Conservation (phyloP, 2,797 vertebrate genomes). For the Macropodus opercularis region DNA sequence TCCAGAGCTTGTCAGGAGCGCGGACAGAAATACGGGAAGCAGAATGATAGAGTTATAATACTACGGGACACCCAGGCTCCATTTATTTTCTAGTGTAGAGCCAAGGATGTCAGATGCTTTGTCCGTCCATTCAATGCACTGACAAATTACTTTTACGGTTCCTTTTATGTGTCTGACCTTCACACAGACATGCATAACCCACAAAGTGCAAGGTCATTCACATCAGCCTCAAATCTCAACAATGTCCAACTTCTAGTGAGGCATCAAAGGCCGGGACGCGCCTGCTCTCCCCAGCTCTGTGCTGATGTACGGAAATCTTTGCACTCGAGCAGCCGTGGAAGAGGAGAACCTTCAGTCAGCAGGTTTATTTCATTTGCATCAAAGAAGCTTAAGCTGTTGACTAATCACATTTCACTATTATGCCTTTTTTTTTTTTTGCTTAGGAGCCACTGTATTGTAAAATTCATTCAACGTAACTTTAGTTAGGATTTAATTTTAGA, state of each 20-base stretch:
- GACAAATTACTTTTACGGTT: constrained; percentile 51
- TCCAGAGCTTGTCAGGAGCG: constrained; percentile 30
- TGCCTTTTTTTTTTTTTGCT: constrained; percentile 26
- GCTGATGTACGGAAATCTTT: constrained; percentile 50
- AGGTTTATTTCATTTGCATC: constrained; percentile 58
- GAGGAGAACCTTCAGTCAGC: constrained; percentile 51
- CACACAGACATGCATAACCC: constrained; percentile 19
- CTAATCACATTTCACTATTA: constrained; percentile 42
- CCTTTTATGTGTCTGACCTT: constrained; percentile 56
- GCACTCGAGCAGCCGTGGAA: constrained; percentile 33
- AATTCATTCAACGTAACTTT: background rate
- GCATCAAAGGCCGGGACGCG: constrained; percentile 31
- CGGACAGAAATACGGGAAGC: constrained; percentile 24
- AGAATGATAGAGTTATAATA: constrained; percentile 48
- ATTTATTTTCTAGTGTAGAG: constrained; percentile 44
- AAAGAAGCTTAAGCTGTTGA: constrained; percentile 45
- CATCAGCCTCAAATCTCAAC: constrained; percentile 18
- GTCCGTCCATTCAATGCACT: constrained; percentile 30
- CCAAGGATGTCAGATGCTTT: constrained; percentile 34
- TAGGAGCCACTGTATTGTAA: constrained; percentile 4
- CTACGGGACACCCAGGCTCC: constrained; percentile 19
- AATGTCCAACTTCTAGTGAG: constrained; percentile 8
- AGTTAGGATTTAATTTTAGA: constrained; percentile 5
- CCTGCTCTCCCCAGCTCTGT: constrained; percentile 2
- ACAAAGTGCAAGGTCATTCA: constrained; percentile 40